Percentiles rank a stretch among this genome's conserved stretches.
These are phyloP conservation scores for Botia kubotai DNA, from an alignment of 2,797 vertebrate genomes.

Conservation along the genomic window DNA sequence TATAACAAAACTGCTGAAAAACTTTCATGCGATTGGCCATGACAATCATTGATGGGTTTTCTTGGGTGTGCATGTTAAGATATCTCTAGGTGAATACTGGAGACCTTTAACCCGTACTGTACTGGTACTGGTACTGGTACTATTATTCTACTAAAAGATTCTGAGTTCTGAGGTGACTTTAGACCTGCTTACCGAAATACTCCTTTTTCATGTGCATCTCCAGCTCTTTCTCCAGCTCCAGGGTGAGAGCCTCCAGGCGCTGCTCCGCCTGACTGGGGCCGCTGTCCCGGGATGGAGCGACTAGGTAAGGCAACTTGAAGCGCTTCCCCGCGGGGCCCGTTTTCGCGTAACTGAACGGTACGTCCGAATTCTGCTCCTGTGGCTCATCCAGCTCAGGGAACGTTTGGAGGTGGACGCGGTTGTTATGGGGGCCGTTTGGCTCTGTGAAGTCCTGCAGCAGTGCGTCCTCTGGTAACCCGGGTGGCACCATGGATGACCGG, in stretches of 20 bases:
- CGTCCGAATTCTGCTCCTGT: conserved; percentile 67
- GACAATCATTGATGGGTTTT: not conserved
- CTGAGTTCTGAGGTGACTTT: not conserved
- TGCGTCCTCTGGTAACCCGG: conserved; percentile 79
- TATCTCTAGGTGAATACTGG: not conserved
- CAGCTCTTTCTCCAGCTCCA: conserved; percentile 95
- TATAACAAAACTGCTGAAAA: not conserved
- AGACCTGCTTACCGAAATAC: conserved; percentile 89
- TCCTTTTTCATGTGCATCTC: conserved; percentile 97
- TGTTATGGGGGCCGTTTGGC: conserved; percentile 71
- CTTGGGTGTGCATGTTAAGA: not conserved
- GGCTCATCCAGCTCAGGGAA: conserved; percentile 77
- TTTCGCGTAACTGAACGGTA: conserved; percentile 65
- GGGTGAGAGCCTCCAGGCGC: conserved; percentile 90
- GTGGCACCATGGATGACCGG: conserved; percentile 82
- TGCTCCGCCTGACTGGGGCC: conserved; percentile 93
- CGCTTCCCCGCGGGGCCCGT: conserved; percentile 75
- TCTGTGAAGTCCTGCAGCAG: conserved; percentile 80
- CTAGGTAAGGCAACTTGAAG: conserved; percentile 89
- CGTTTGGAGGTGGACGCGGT: conserved; percentile 74
- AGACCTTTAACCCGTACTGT: not conserved
- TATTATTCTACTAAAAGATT: not conserved
- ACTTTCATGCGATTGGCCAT: not conserved
- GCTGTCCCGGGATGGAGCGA: conserved; percentile 86
- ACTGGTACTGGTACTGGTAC: no score